Conservation (phyloP, 2,797 vertebrate species). For the Phyllotis vaccarum region DNA sequence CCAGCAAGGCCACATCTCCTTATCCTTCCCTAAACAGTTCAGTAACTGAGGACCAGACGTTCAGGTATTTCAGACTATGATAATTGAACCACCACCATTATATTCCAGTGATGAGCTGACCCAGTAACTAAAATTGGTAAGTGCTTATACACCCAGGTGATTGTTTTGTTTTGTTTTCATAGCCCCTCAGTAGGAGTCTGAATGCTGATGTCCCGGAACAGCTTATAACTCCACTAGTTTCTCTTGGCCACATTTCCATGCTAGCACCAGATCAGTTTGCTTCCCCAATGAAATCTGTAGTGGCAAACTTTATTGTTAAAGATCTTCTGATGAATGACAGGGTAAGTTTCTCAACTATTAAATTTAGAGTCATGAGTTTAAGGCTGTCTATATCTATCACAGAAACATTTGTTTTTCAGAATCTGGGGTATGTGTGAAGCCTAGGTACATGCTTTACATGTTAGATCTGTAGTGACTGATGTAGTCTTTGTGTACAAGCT, state of each 20-base stretch:
- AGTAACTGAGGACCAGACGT: background rate
- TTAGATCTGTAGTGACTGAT: background rate
- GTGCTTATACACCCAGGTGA: slow-evolving; percentile 59
- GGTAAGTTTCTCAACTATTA: slow-evolving; percentile 89
- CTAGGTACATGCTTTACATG: background rate
- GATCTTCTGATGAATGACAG: slow-evolving; percentile 99
- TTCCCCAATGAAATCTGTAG: slow-evolving; percentile 99
- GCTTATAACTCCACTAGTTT: slow-evolving; percentile 98
- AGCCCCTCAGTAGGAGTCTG: slow-evolving; percentile 98
- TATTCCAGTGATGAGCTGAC: slow-evolving; percentile 38
- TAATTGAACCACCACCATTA: background rate
- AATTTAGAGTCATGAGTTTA: slow-evolving; percentile 39
- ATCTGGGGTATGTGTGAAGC: background rate
- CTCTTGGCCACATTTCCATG: slow-evolving; percentile 99
- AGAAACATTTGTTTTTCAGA: slow-evolving; percentile 26
- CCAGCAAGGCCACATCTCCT: background rate
- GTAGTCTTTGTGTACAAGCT: background rate
- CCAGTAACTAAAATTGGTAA: background rate
- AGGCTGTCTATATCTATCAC: slow-evolving; percentile 10
- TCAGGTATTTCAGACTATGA: background rate
- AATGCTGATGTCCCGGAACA: slow-evolving; percentile 99
- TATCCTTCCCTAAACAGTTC: background rate
- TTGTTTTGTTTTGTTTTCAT: slow-evolving; percentile 70
- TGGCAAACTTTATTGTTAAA: slow-evolving; percentile 99
- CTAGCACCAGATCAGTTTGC: slow-evolving; percentile 99